Evolutionary conservation across 30 jellyfish, hydroid and myxozoan species (phyloP).

Genomic region (Chrysaora quinquecirrha): DNA sequence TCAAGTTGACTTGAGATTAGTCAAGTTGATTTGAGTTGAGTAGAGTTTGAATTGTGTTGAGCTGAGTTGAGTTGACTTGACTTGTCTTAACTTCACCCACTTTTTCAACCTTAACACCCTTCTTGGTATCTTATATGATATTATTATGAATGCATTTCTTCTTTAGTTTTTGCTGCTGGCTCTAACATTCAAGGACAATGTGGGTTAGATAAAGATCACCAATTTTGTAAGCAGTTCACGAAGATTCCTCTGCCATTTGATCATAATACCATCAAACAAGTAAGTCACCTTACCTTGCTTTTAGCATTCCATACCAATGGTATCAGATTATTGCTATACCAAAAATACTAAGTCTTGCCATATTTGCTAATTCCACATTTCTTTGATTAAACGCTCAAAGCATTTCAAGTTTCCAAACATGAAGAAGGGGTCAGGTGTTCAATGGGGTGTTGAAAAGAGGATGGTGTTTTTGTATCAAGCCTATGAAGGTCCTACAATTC

Average conservation of each 20-base stretch:
- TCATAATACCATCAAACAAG: constrained; percentile 27
- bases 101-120: not conserved
- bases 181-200: constrained; percentile 69
- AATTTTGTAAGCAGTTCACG: constrained; percentile 3
- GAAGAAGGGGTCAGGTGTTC: too few relatives aligned
- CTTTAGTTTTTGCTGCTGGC: constrained; percentile 63
- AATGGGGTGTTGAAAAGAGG: too few relatives aligned
- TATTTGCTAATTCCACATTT: too few relatives aligned
- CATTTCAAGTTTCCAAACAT: too few relatives aligned
- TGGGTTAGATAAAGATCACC: constrained; percentile 10
- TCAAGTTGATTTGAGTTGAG: too few relatives aligned
- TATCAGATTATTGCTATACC: not conserved
- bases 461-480: too few relatives aligned
- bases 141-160: too few relatives aligned
- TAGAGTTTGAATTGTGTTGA: too few relatives aligned
- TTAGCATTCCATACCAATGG: not conserved
- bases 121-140: not conserved
- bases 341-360: not conserved
- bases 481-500: too few relatives aligned
- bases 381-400: too few relatives aligned
- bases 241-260: constrained; percentile 26
- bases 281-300: not conserved
- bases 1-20: not conserved
- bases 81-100: too few relatives aligned
- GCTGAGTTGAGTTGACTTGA: too few relatives aligned